Evolutionary conservation across 2,888 invertebrate genomes (phyloP), one percentile per base, ranked within the genome.

Genomic region (Orthosia gracilis): DNA sequence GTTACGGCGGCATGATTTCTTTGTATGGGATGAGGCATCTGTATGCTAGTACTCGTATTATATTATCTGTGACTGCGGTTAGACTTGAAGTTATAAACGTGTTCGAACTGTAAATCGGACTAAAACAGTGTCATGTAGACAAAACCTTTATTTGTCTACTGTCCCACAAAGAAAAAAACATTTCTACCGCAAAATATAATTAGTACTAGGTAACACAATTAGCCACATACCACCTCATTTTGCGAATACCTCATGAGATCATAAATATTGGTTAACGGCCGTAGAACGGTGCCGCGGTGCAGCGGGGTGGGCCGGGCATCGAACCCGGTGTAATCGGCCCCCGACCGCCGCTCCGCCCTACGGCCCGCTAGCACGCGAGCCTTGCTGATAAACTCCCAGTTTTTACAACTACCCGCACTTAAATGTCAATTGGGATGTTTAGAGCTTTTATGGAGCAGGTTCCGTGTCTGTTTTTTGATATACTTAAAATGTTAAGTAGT

Each of bases 271-370:
- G 73, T 76, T 86, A 83, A 84, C 84, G 75, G 84, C 80, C 75
- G 84, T 70, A 73, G 73, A 73, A 57, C 74, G 75, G 75, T 84
- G 77, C 82, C 85, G 62, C 54, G 78, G 79, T 84, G 77, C 82
- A 83, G 62, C 57, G 78, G 79, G 76, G 82, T 75, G 79, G 73
- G 76, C 65, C 80, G 84, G 76, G 76, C 76, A 58, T 74, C 76
- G 83, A 84, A 86, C 86, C 57, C 75, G 73, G 65, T 66, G 69
- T 86, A 85, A 85, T 85, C 82, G 82, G 78, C 79, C 75, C 69
- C 81, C 81, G 82, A 76, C 79, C 72, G 61, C 80, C 79, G 65
- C 82, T 66, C 79, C 80, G 74, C 86, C 83, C 77, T 73, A 77
- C 52, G 73, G 66, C 76, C 78, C 26, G 64, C 54, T 69, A 69